phyloP scores from a whole-genome alignment of 2,888 invertebrate genomes.

The Cantharis flavilabris region DNA sequence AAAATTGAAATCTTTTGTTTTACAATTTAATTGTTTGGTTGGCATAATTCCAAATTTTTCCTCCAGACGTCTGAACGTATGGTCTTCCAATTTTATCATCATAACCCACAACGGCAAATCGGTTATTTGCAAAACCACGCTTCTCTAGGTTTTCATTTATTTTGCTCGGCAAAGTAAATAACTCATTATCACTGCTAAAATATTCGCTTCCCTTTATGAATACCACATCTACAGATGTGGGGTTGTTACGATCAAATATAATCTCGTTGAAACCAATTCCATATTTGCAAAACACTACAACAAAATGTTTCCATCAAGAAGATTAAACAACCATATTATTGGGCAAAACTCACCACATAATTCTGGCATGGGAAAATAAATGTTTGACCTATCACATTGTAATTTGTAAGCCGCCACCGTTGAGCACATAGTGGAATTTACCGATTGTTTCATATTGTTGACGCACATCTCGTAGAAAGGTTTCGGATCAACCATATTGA shows the following conservation, averaged over 20 bases:
- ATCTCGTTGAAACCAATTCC: constrained; percentile 59
- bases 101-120: constrained; percentile 54
- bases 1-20: neutral
- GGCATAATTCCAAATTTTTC: constrained; percentile 28
- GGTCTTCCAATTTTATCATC: constrained; percentile 32
- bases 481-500: constrained; percentile 62
- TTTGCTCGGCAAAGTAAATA: constrained; percentile 66
- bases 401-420: constrained; percentile 76
- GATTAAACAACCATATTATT: neutral
- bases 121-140: constrained; percentile 67
- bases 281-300: constrained; percentile 34
- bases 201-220: constrained; percentile 80
- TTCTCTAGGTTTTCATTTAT: constrained; percentile 66
- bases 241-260: constrained; percentile 66
- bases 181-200: constrained; percentile 71
- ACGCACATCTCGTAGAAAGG: constrained; percentile 65
- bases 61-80: constrained; percentile 26
- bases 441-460: constrained; percentile 52
- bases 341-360: constrained; percentile 66
- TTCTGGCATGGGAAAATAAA: constrained; percentile 74
- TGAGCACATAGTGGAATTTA: constrained; percentile 63
- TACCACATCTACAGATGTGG: constrained; percentile 76
- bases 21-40: constrained; percentile 13
- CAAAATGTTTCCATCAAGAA: neutral
- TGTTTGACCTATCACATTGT: constrained; percentile 69